Base-by-base conservation (phyloP, 2,113 vertebrate genomes). In the Cyprinodon tularosa region DNA sequence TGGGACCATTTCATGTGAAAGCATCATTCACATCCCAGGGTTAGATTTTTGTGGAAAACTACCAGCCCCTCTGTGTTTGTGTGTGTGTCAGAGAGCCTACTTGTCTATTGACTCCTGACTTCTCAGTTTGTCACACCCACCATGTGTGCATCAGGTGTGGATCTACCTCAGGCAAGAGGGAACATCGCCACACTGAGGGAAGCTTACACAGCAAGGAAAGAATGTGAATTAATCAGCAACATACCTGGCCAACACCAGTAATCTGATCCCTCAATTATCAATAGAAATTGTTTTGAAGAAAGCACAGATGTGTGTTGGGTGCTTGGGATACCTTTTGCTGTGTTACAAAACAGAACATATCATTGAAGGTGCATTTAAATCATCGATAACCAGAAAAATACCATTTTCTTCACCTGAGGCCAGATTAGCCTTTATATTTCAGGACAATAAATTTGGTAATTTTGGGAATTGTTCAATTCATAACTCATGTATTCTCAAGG, bases 1-100 rank as follows among this genome's bases (percentile, higher is more conserved):
- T 1, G 72, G 44, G 74, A 66, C 77, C 68, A 74, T 89, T 77
- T 76, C 78, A 81, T 81, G 82, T 91, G 85, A 93, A 91, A 89
- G 88, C 89, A 89, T 91, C 90, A 89, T 91, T 93, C 90, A 92
- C 87, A 3, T 81, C 83, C 68, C 66, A 2, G 63, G 76, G 37
- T 82, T 69, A 61, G 73, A 81, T 66, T 81, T 88, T 78, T 90
- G 82, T 91, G 92, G 92, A 93, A 93, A 92, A 93, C 83, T 93
- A 92, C 90, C 39, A 2, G 63, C 62, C 62, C 70, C 20, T 38
- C 59, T 75, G 62, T 57, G 47, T 59, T 36, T 62, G 45, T 69
- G 67, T 76, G 75, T 83, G 82, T 81, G 65, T 82, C 17, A 45
- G 78, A 3, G 1, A 66, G 62, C 45, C 72, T 17, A 14, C 29